A percentile compares a stretch with the other conserved stretches of the same genome.
phyloP scores from a whole-genome alignment of 2,113 vertebrate genomes.

The Aix galericulata region DNA sequence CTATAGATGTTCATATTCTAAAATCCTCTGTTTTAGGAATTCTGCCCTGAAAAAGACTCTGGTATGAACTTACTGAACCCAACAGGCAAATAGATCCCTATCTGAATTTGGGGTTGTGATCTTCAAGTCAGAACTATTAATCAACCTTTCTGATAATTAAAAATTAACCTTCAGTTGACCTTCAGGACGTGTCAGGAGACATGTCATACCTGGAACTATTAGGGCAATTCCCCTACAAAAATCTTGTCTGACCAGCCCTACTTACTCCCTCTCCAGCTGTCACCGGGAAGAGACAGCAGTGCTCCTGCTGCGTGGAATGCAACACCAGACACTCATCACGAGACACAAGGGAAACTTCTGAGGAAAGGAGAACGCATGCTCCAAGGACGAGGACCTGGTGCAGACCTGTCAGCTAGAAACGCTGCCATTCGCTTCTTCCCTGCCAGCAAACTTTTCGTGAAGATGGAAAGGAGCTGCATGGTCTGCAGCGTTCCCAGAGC shows the following conservation, averaged over 20 bases:
- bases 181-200: not conserved
- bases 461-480: not conserved
- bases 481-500: not conserved
- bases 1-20: not conserved
- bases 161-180: conserved; percentile 14
- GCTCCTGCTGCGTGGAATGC: not conserved
- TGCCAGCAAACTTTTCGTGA: not conserved
- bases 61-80: not conserved
- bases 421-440: not conserved
- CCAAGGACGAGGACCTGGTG: not conserved
- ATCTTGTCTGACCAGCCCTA: conserved; percentile 38
- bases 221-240: conserved; percentile 3
- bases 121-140: not conserved
- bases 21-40: not conserved
- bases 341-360: not conserved
- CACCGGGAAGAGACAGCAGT: not conserved
- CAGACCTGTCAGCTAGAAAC: not conserved
- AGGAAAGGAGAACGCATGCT: not conserved
- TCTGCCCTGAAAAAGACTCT: not conserved
- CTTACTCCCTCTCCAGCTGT: not conserved
- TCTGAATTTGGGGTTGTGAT: not conserved
- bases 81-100: not conserved
- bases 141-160: not conserved
- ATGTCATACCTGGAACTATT: not conserved
- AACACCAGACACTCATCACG: not conserved